These are phyloP conservation scores for Antechinus flavipes DNA, from an alignment of 2,113 vertebrate species.

Conservation along the genomic window DNA sequence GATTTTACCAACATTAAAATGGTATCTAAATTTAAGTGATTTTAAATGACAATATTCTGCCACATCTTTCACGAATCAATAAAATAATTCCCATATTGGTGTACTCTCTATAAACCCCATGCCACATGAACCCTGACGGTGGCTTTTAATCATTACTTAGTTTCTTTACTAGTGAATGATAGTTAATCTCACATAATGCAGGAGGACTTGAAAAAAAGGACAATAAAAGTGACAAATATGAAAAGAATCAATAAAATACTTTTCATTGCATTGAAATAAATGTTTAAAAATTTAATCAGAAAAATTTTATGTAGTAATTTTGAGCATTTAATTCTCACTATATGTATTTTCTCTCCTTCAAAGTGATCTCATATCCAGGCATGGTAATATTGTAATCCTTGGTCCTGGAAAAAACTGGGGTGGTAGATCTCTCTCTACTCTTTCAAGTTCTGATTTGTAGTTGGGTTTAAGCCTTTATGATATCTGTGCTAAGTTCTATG, in stretches of 20 bases:
- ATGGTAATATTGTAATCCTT: background rate
- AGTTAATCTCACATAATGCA: background rate
- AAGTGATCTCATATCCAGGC: background rate
- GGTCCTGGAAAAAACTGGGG: background rate
- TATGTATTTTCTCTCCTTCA: background rate
- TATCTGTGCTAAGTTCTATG: background rate
- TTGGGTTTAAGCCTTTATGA: background rate
- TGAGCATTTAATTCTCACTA: background rate
- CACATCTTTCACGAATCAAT: background rate
- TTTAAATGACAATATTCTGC: background rate
- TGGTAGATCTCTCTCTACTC: background rate
- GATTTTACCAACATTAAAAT: background rate
- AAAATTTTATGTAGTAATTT: background rate
- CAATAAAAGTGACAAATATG: background rate
- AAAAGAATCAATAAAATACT: background rate
- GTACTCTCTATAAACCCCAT: background rate
- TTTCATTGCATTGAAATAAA: background rate
- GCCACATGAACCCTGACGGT: background rate
- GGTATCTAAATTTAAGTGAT: background rate
- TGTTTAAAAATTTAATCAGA: background rate
- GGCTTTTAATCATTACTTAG: background rate
- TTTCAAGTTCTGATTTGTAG: background rate
- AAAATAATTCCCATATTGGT: background rate
- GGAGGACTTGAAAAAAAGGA: background rate
- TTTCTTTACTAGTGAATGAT: background rate